These are phyloP conservation scores for Dicrurus megarhynchus DNA, from an alignment of 2,113 vertebrate genomes.

Conservation along the genomic window DNA sequence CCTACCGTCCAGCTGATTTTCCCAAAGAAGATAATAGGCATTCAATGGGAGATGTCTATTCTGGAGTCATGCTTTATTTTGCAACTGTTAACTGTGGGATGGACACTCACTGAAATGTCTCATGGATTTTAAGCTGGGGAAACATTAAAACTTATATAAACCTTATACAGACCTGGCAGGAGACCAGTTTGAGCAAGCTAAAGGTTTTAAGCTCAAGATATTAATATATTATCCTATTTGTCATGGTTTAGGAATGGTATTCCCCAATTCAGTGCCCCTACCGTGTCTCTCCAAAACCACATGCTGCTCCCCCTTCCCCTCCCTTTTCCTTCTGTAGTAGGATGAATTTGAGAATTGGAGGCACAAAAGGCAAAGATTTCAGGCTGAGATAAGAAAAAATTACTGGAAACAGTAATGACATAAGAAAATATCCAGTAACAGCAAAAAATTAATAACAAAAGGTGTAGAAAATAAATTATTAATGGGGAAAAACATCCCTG, in stretches of 20 bases:
- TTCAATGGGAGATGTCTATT: not conserved
- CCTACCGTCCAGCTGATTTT: not conserved
- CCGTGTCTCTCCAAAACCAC: fast-evolving
- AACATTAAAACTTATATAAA: not conserved
- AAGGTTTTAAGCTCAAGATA: not conserved
- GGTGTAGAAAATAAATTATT: not conserved
- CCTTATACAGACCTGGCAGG: not conserved
- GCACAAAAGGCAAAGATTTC: not conserved
- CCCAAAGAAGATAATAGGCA: not conserved
- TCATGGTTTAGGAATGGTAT: not conserved
- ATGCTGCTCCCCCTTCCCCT: not conserved
- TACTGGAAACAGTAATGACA: not conserved
- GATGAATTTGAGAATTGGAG: not conserved
- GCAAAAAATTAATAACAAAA: not conserved
- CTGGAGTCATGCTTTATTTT: not conserved
- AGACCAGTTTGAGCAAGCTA: not conserved
- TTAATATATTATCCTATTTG: not conserved
- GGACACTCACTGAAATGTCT: not conserved
- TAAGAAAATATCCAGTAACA: not conserved
- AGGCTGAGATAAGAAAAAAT: not conserved
- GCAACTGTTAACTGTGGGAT: not conserved
- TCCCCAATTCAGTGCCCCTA: not conserved
- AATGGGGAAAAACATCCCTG: not conserved
- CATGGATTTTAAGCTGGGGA: not conserved
- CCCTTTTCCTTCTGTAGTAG: not conserved